Conservation (phyloP, 1,140 invertebrate species). For the Drosophila equinoxialis region DNA sequence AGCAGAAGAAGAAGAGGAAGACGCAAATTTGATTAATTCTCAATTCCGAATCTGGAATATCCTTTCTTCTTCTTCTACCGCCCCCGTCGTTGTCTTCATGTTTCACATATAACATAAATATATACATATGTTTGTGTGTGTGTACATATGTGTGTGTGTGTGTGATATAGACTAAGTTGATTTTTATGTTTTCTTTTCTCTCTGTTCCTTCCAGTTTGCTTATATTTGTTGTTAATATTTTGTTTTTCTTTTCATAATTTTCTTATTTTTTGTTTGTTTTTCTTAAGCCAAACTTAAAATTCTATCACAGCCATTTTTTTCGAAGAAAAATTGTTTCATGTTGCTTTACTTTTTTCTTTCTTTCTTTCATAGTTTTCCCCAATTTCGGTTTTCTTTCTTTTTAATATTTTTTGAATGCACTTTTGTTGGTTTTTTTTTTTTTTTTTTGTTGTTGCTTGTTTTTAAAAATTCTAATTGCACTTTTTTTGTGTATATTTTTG, state of each 20-base stretch:
- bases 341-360: conserved; percentile 37
- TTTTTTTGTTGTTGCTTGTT: conserved; percentile 65
- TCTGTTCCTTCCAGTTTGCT: conserved; percentile 8
- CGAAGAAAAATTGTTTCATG: conserved; percentile 54
- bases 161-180: background rate
- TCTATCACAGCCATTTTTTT: conserved; percentile 77
- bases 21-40: conserved; percentile 8
- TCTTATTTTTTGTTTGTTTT: conserved; percentile 33
- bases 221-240: conserved; percentile 13
- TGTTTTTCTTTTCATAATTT: conserved; percentile 26
- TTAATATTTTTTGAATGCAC: conserved; percentile 62
- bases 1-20: background rate
- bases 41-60: no score
- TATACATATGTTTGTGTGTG: background rate
- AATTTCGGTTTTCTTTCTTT: conserved; percentile 43
- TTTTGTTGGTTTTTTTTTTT: conserved; percentile 58
- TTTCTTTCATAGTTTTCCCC: conserved; percentile 22
- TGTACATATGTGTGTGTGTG: background rate
- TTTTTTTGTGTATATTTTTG: conserved; percentile 61
- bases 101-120: background rate
- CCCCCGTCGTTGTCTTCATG: background rate
- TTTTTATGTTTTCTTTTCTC: conserved; percentile 16
- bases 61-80: background rate
- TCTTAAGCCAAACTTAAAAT: conserved; percentile 58
- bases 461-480: conserved; percentile 80